Percentiles rank a stretch among this genome's conserved stretches.
Evolutionary conservation across 2,113 vertebrate genomes (phyloP).

Genomic region (Odocoileus virginianus): DNA sequence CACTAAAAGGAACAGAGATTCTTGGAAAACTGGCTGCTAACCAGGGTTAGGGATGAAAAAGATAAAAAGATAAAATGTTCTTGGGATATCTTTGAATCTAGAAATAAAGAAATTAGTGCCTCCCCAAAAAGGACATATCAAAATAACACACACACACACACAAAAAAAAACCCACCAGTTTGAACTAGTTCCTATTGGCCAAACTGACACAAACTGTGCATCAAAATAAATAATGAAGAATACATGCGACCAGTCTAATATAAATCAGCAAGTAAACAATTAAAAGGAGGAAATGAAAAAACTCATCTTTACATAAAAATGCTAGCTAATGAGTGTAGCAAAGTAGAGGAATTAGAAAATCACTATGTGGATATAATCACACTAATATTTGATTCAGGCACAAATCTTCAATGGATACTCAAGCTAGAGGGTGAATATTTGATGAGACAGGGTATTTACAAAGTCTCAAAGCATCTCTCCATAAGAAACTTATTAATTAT

Average conservation of each 20-base stretch:
- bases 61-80: too few relatives aligned
- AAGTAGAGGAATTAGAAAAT: conserved; percentile 14
- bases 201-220: too few relatives aligned
- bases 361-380: neutral
- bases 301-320: neutral
- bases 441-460: conserved; percentile 33
- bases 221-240: too few relatives aligned
- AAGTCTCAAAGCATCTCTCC: conserved; percentile 46
- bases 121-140: too few relatives aligned
- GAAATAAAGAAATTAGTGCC: too few relatives aligned
- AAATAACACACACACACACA: too few relatives aligned
- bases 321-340: neutral
- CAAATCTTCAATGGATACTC: neutral
- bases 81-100: too few relatives aligned
- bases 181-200: too few relatives aligned
- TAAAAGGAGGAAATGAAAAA: neutral
- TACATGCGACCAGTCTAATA: neutral
- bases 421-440: conserved; percentile 44
- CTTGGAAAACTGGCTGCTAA: too few relatives aligned
- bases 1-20: neutral
- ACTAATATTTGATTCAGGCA: conserved; percentile 1
- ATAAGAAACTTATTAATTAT: conserved; percentile 61
- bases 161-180: too few relatives aligned
- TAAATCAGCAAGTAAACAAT: neutral
- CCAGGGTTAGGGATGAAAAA: too few relatives aligned